Evolutionary conservation across 2,113 vertebrate species (phyloP).

Genomic region (Eira barbara): DNA sequence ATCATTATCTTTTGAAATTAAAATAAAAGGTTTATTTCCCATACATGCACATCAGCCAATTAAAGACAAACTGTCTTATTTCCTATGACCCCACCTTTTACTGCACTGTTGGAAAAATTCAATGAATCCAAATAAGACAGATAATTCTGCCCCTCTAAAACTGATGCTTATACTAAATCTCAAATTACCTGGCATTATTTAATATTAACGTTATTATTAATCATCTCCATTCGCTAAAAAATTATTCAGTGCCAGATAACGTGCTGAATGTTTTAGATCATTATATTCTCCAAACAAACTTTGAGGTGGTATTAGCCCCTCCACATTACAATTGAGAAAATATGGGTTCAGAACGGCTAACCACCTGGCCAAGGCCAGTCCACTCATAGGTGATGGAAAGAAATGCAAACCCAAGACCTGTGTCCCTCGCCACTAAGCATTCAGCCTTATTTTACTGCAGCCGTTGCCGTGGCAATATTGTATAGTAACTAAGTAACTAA

Average conservation of each 20-base stretch:
- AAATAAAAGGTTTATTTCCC: not conserved
- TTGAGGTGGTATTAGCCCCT: not conserved
- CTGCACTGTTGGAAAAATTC: not conserved
- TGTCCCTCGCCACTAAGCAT: not conserved
- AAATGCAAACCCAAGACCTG: not conserved
- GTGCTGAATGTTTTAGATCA: not conserved
- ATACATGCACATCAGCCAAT: slow-evolving; percentile 5
- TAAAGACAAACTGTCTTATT: slow-evolving; percentile 17
- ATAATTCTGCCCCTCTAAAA: slow-evolving; percentile 31
- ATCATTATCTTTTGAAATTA: slow-evolving; percentile 41
- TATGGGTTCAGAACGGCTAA: not conserved
- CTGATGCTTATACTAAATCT: not conserved
- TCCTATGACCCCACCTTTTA: not conserved
- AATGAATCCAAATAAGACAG: slow-evolving; percentile 35
- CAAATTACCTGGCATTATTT: slow-evolving; percentile 27
- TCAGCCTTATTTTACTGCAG: not conserved
- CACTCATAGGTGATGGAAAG: not conserved
- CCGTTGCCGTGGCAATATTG: not conserved
- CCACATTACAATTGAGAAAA: not conserved
- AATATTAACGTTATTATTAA: slow-evolving; percentile 42
- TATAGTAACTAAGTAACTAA: not conserved
- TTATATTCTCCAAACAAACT: slow-evolving; percentile 39
- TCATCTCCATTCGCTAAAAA: slow-evolving; percentile 8
- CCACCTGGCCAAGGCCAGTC: not conserved
- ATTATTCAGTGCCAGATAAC: not conserved